Base-by-base conservation (phyloP, 2,888 invertebrate species). In the Eupsilia transversa region DNA sequence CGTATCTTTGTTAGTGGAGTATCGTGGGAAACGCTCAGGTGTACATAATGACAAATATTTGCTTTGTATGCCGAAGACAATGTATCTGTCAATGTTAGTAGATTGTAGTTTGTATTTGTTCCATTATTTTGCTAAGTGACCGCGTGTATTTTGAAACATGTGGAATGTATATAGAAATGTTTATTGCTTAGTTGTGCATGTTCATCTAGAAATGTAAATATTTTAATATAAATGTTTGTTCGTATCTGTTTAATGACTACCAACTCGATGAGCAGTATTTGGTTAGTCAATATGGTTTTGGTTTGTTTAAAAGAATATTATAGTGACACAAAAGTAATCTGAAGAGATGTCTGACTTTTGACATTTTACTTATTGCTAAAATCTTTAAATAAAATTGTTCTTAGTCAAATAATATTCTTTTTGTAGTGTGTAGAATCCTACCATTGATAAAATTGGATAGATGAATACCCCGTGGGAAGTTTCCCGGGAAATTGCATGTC, bases 1-100 rank as follows among this genome's bases (percentile, higher is more conserved):
- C 43, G 14, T 41, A 61, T 80, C 56, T 65, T 43, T 60, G 52
- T 66, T 33, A 54, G 6, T 41, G 9, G n/a, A 72, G 57, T 65
- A 63, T 74, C 82, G 76, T 80, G 85, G 63, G 74, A 77, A 78
- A 61, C n/a, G 67, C 30, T 61, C 79, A 86, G 80, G 65, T 80
- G 74, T 76, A 38, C 69, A 1, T 72, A 12, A 79, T 77, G 66
- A 85, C 71, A 78, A 74, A 74, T 79, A 75, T 67, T 72, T 64
- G 77, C 80, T 83, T 86, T 86, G 87, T 85, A 57, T 75, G 71
- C 46, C 23, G 38, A 72, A 63, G 38, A 75, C 52, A 77, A 69
- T 85, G 83, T 82, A 57, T 68, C 63, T 61, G n/a, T 65, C 17
- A 56, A 35, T 56, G 66, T 35, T 33, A 73, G 64, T 67, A 27